Conservation (phyloP, 2,113 vertebrate genomes). For the Dipodomys ordii region DNA sequence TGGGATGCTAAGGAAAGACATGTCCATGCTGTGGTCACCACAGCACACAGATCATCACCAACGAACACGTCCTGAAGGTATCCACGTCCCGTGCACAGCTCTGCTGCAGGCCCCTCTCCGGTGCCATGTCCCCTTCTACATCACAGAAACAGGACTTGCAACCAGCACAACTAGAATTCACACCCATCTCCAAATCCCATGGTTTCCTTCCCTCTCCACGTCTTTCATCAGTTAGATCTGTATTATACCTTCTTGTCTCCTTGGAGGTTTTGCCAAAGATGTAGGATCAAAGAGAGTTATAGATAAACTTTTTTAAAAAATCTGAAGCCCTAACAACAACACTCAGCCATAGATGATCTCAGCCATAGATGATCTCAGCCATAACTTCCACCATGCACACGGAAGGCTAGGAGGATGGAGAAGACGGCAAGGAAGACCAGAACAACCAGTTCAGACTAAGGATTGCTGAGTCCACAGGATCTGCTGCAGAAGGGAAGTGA, state of each 20-base stretch:
- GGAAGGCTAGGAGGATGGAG: background rate
- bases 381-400: background rate
- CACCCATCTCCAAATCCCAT: background rate
- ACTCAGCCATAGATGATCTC: background rate
- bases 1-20: background rate
- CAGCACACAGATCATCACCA: background rate
- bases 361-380: background rate
- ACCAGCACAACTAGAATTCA: background rate
- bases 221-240: background rate
- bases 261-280: background rate
- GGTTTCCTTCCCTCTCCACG: background rate
- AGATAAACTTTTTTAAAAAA: background rate
- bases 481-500: background rate
- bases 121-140: background rate
- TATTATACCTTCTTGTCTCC: fast-evolving
- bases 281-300: background rate
- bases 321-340: background rate
- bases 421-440: background rate
- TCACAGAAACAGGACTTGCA: background rate
- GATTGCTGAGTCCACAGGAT: background rate
- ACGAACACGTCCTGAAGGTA: fast-evolving
- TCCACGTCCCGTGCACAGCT: background rate
- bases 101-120: background rate
- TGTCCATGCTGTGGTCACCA: background rate
- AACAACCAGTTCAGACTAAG: background rate